These are phyloP conservation scores for Microctenopoma steveboyesi DNA, from an alignment of 2,797 vertebrate species.

Conservation along the genomic window DNA sequence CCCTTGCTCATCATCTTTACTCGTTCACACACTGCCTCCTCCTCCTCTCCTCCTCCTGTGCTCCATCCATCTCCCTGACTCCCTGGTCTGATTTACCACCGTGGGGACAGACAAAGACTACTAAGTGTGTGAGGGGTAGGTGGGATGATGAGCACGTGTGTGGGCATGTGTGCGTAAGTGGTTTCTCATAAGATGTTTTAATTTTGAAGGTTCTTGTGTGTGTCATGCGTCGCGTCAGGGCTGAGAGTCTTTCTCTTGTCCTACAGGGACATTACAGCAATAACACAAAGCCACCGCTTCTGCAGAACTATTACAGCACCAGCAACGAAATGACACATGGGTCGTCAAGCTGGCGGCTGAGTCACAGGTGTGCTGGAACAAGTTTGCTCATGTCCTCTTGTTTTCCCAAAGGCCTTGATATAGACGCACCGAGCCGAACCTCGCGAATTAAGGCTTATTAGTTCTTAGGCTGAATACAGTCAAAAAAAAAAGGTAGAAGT, in stretches of 20 bases:
- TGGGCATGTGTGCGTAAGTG: constrained; percentile 71
- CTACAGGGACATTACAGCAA: constrained; percentile 39
- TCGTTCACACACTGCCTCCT: constrained; percentile 44
- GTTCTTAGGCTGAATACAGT: constrained; percentile 26
- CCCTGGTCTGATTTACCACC: constrained; percentile 75
- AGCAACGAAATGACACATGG: constrained; percentile 49
- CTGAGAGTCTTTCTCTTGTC: constrained; percentile 34
- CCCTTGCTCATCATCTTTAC: constrained; percentile 45
- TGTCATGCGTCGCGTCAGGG: constrained; percentile 68
- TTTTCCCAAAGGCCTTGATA: constrained; percentile 36
- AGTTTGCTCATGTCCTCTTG: constrained; percentile 61
- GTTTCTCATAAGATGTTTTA: constrained; percentile 67
- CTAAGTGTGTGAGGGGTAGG: constrained; percentile 46
- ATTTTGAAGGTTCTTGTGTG: constrained; percentile 73
- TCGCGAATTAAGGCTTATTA: constrained; percentile 44
- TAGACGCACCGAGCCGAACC: constrained; percentile 48
- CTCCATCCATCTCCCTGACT: constrained; percentile 50
- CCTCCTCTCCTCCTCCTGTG: constrained; percentile 8
- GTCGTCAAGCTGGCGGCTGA: constrained; percentile 53
- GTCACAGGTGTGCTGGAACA: constrained; percentile 74
- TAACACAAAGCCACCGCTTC: constrained; percentile 38
- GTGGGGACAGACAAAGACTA: constrained; percentile 43
- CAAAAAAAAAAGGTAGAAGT: constrained; percentile 5
- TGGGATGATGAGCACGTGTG: constrained; percentile 64
- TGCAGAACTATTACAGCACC: constrained; percentile 20